Percentiles rank a stretch among this genome's conserved stretches.
phyloP scores from a whole-genome alignment of 2,113 vertebrate species.

The Canis aureus region DNA sequence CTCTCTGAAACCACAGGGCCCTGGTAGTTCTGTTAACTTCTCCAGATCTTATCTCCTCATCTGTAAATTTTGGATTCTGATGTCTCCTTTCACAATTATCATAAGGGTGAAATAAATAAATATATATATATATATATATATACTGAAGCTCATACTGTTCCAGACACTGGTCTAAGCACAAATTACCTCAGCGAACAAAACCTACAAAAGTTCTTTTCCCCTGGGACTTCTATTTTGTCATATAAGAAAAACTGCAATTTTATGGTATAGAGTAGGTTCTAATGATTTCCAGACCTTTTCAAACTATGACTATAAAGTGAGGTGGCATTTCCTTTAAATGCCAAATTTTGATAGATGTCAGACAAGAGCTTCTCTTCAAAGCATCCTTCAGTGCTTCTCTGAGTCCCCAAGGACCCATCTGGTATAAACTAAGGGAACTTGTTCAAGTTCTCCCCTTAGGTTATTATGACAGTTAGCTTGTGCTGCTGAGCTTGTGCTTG shows the following conservation, averaged over 20 bases:
- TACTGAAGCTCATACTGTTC: not conserved
- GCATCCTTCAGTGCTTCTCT: not conserved
- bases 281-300: not conserved
- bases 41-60: not conserved
- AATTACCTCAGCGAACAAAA: not conserved
- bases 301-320: not conserved
- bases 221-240: not conserved
- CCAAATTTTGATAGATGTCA: not conserved
- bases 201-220: not conserved
- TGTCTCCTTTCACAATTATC: not conserved
- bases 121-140: not conserved
- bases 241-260: not conserved
- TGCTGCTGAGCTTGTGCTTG: not conserved
- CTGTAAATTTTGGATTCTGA: not conserved
- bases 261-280: not conserved
- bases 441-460: not conserved
- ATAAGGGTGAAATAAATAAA: not conserved
- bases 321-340: conserved; percentile 37
- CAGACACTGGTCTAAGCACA: not conserved
- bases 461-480: not conserved
- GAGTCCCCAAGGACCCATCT: not conserved
- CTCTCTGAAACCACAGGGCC: not conserved
- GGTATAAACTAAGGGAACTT: not conserved
- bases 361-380: not conserved
- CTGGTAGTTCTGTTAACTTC: not conserved